phyloP scores from a whole-genome alignment of 1,140 invertebrate species.

The Onthophagus taurus region DNA sequence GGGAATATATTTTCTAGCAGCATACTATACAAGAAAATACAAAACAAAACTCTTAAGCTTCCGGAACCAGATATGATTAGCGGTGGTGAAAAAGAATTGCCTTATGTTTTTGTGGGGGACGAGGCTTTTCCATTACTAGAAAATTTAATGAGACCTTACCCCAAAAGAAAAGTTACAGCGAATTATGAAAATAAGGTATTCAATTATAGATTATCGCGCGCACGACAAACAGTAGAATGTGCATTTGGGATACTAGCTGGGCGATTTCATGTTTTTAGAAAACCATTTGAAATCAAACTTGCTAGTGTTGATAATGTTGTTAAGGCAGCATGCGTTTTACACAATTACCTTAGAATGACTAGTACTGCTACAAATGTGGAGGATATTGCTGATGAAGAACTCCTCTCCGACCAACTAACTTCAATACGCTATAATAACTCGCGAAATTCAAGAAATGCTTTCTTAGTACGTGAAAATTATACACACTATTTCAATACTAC shows the following conservation, averaged over 20 bases:
- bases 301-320: slow-evolving; percentile 14
- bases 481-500: too few species aligned
- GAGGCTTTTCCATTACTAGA: slow-evolving; percentile 4
- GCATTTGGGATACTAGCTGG: not conserved
- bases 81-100: too few species aligned
- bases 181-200: slow-evolving; percentile 21
- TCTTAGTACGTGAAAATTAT: too few species aligned
- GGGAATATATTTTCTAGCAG: too few species aligned
- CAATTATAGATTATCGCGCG: slow-evolving; percentile 29
- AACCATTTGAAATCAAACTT: slow-evolving; percentile 15
- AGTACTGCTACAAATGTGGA: too few species aligned
- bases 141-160: slow-evolving; percentile 9
- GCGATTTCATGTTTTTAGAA: slow-evolving; percentile 12
- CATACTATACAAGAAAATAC: too few species aligned
- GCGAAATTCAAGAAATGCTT: too few species aligned
- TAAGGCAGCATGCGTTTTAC: slow-evolving; percentile 17
- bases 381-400: too few species aligned
- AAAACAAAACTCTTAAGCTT: too few species aligned
- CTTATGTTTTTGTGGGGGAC: slow-evolving; percentile 17
- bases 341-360: slow-evolving; percentile 17
- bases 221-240: slow-evolving; percentile 10
- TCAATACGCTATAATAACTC: too few species aligned
- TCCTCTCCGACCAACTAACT: too few species aligned
- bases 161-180: slow-evolving; percentile 5
- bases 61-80: too few species aligned